Evolutionary conservation across 2,888 invertebrate genomes (phyloP), one percentile per base, ranked within the genome.

Genomic region (Salticus scenicus): DNA sequence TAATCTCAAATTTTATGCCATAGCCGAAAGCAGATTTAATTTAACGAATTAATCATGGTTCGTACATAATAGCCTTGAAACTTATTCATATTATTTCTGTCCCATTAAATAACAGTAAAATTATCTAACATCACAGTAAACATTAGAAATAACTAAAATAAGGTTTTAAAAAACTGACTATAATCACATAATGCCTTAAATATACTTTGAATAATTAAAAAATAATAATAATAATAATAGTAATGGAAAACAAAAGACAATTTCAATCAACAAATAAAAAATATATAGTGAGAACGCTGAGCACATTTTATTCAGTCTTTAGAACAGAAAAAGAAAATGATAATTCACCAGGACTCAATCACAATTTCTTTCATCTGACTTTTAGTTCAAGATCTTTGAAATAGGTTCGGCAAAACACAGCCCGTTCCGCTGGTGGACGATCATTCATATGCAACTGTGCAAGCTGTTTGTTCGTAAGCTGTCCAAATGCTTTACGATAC

Each of bases 381-480:
- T 76, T 89, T 76, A 91, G 89, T 88, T 90, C 90, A 74, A 92
- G 89, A 70, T 91, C 90, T 82, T 90, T 95, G 92, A 97, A 97
- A 92, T 96, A 96, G 90, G 96, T 95, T 88, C 97, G 93, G 92
- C 97, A 97, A 92, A 95, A 96, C 75, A 96, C 93, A 33, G 96
- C 94, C 88, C 95, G 94, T 89, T 94, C 93, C 20, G 95, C 94
- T 27, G 96, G 95, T 57, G 97, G 96, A 86, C 94, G 92, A 91
- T 97, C 97, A 89, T 95, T 95, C 70, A 94, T 70, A 27, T 79
- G 81, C 31, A 89, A 93, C 88, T 94, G 93, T 88, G 94, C 93
- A 85, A 94, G 93, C 89, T 94, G 94, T 89, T 94, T 94, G 87
- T 93, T 93, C 88, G 94, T 93, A 63, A 97, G 92, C 89, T 94